These are phyloP conservation scores for Sabellastarte sp. DNA, from an alignment of 2,888 invertebrate species.

Conservation along the genomic window DNA sequence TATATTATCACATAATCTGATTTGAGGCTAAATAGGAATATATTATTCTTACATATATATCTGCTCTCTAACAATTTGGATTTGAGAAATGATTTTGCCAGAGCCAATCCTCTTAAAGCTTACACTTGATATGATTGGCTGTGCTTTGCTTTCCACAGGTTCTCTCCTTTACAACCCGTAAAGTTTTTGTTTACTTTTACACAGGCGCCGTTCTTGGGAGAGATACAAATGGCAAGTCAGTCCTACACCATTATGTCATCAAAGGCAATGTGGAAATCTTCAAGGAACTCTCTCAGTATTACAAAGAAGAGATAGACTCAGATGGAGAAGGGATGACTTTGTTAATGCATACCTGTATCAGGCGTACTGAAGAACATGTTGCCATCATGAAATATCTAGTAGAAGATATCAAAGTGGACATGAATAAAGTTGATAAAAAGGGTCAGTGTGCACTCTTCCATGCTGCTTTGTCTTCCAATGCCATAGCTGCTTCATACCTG, in stretches of 20 bases:
- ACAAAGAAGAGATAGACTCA: slow-evolving; percentile 12
- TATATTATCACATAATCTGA: too few species aligned
- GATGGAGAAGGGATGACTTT: slow-evolving; percentile 21
- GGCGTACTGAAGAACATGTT: not conserved
- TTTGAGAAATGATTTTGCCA: too few species aligned
- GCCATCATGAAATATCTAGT: slow-evolving; percentile 23
- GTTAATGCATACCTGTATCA: slow-evolving; percentile 19
- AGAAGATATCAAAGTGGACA: slow-evolving; percentile 24
- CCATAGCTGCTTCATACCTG: slow-evolving; percentile 18
- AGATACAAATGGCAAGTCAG: slow-evolving; percentile 25
- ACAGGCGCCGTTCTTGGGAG: slow-evolving; percentile 12
- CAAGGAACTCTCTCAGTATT: slow-evolving; percentile 8
- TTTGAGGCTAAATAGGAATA: too few species aligned
- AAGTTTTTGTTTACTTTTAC: slow-evolving; percentile 6
- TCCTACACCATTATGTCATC: slow-evolving; percentile 26
- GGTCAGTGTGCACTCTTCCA: slow-evolving; percentile 27
- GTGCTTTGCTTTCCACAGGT: not conserved
- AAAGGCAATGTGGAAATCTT: slow-evolving; percentile 20
- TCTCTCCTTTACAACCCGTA: too few species aligned
- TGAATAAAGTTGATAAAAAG: slow-evolving; percentile 12
- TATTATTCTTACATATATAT: too few species aligned
- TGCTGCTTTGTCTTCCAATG: slow-evolving; percentile 27
- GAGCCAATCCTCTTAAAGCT: too few species aligned
- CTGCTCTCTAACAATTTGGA: too few species aligned
- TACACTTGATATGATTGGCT: not conserved